Conservation (phyloP, 2,113 vertebrate species). For the Pardalotus punctatus region DNA sequence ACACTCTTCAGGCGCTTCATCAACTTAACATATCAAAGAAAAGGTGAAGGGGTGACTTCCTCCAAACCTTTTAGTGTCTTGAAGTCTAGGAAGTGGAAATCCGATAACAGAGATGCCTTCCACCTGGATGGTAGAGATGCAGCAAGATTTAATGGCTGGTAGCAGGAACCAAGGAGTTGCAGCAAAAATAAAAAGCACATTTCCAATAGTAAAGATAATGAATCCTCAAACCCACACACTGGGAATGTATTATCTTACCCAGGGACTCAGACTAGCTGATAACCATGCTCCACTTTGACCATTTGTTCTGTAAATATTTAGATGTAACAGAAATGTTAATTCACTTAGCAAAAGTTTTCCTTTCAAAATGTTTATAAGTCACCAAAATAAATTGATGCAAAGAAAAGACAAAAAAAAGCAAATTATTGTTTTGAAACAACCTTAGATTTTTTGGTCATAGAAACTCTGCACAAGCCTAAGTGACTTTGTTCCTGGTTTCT, state of each 20-base stretch:
- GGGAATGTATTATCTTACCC: background rate
- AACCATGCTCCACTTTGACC: background rate
- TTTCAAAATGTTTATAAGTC: background rate
- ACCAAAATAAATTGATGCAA: background rate
- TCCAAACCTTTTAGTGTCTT: background rate
- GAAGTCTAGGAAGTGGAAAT: background rate
- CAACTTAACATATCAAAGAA: background rate
- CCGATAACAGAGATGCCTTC: rapidly evolving
- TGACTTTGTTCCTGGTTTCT: background rate
- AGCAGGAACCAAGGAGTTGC: background rate
- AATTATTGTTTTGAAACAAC: background rate
- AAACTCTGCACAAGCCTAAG: background rate
- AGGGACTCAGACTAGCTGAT: background rate
- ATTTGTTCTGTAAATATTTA: background rate
- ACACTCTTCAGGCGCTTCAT: background rate
- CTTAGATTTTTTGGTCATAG: background rate
- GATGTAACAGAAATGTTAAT: background rate
- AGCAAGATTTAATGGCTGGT: background rate
- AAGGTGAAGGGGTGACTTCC: background rate
- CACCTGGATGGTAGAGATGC: background rate
- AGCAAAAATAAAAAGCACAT: background rate
- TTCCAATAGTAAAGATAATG: background rate
- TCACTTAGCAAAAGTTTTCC: background rate
- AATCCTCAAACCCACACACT: background rate
- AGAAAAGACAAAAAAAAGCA: background rate